phyloP scores from a whole-genome alignment of 2,888 invertebrate species.

The Teleogryllus oceanicus region DNA sequence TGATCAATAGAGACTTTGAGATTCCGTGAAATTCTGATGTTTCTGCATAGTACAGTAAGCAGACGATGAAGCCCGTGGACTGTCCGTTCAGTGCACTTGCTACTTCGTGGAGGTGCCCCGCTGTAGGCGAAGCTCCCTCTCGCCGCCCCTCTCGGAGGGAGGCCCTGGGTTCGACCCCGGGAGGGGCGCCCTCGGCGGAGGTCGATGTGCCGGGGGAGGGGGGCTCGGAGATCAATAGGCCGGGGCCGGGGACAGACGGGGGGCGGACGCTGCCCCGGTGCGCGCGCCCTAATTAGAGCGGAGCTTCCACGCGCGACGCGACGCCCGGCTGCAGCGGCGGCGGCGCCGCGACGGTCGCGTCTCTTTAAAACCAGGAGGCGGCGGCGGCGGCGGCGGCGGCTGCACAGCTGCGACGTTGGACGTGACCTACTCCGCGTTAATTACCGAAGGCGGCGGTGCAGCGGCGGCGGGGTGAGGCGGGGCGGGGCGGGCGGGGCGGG shows the following conservation, averaged over 20 bases:
- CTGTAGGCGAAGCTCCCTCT: too few species aligned
- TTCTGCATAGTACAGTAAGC: too few species aligned
- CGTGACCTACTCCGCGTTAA: conserved; percentile 2
- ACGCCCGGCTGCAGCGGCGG: not conserved
- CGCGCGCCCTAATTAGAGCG: not conserved
- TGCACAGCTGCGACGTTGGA: conserved; percentile 7
- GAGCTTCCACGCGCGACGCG: not conserved
- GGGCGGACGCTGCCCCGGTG: not conserved
- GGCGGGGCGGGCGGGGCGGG: not conserved
- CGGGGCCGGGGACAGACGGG: not conserved
- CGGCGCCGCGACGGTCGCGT: not conserved
- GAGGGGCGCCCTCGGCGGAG: not conserved
- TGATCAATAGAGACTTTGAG: too few species aligned
- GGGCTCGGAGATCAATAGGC: conserved; percentile 3
- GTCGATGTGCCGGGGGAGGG: not conserved
- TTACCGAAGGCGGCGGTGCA: not conserved
- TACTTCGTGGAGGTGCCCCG: too few species aligned
- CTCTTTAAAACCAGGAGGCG: not conserved
- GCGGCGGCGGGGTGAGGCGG: not conserved
- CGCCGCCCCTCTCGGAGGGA: too few species aligned
- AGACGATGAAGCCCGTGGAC: too few species aligned
- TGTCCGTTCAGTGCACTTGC: too few species aligned
- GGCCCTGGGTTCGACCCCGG: too few species aligned
- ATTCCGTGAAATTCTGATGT: too few species aligned
- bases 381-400: not conserved